Percentiles rank a stretch among this genome's conserved stretches.
phyloP scores from a whole-genome alignment of 2,888 invertebrate genomes.

The Lypha dubia region DNA sequence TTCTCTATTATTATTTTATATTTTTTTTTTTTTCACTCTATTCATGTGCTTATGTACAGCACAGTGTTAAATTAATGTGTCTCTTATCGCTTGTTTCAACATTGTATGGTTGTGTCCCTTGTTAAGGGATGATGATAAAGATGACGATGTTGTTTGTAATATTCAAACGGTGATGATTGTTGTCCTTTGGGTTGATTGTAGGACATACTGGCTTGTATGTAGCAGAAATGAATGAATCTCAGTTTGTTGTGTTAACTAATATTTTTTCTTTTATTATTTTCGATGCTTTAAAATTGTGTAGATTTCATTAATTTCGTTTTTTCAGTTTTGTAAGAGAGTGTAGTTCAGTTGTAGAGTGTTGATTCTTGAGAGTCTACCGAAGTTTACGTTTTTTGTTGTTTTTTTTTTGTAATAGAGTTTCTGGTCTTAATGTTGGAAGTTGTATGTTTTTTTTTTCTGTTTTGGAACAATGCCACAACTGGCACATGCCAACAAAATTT shows the following conservation, averaged over 20 bases:
- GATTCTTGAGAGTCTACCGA: conserved; percentile 20
- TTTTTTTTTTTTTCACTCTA: neutral
- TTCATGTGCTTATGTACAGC: conserved; percentile 8
- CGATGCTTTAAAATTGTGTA: conserved; percentile 12
- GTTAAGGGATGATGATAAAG: conserved; percentile 62
- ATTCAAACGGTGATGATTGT: conserved; percentile 27
- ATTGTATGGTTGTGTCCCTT: conserved; percentile 41
- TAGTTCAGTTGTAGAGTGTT: neutral
- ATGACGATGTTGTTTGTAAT: conserved; percentile 33
- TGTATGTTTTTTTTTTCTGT: conserved; percentile 31
- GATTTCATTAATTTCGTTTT: conserved; percentile 39
- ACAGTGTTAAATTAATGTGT: conserved; percentile 56
- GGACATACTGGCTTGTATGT: conserved; percentile 25
- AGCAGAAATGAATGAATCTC: conserved; percentile 57
- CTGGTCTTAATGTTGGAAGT: conserved; percentile 62
- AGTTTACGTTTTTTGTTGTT: too few species aligned
- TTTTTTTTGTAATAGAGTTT: conserved; percentile 5
- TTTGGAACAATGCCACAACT: conserved; percentile 78
- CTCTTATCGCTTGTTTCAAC: conserved; percentile 54
- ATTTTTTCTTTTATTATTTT: conserved; percentile 42
- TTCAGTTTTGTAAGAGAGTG: neutral
- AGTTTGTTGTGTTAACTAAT: conserved; percentile 50
- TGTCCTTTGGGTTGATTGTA: conserved; percentile 30
- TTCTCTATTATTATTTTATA: conserved; percentile 5
- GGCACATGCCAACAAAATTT: conserved; percentile 78